Evolutionary conservation across 1,140 invertebrate genomes (phyloP).

Genomic region (Diploscapter pachys): DNA sequence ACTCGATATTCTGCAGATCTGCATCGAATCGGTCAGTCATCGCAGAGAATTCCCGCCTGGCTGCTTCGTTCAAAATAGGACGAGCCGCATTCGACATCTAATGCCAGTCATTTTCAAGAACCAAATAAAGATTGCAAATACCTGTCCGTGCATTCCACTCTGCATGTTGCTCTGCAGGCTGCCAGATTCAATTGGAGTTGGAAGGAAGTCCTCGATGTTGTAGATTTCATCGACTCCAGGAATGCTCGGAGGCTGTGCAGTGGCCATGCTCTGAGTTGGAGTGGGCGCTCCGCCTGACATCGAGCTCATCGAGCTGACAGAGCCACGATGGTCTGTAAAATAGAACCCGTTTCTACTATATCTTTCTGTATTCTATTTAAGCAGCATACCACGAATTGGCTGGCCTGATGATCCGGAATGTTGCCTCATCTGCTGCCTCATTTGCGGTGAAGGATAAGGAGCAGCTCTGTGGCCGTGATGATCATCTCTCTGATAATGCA

Average conservation of each 20-base stretch:
- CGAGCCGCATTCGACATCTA: conserved; percentile 3
- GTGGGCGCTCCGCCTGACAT: conserved; percentile 25
- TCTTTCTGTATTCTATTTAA: no score
- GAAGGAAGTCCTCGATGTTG: conserved; percentile 38
- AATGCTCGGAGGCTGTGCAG: conserved; percentile 17
- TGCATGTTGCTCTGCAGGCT: conserved; percentile 14
- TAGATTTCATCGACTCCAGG: conserved; percentile 36
- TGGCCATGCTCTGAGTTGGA: conserved; percentile 13
- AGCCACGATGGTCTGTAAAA: not conserved
- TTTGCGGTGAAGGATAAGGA: conserved; percentile 12
- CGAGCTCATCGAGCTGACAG: conserved; percentile 10
- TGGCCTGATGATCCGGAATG: no score
- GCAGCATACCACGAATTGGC: no score
- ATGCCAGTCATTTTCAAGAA: conserved; percentile 9
- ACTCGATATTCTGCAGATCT: conserved; percentile 19
- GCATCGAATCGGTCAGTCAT: conserved; percentile 36
- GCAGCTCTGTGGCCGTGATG: conserved; percentile 9
- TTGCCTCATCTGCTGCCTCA: conserved; percentile 17
- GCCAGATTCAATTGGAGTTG: conserved; percentile 34
- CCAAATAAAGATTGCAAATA: conserved; percentile 11
- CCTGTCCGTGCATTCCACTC: not conserved
- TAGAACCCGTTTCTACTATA: no score
- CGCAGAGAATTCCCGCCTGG: conserved; percentile 21
- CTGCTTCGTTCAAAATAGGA: conserved; percentile 25
- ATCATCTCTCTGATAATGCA: conserved; percentile 6